A percentile compares a stretch with the other conserved stretches of the same genome.
Evolutionary conservation across 2,113 vertebrate species (phyloP).

Genomic region (Machaerirhynchus nigripectus): DNA sequence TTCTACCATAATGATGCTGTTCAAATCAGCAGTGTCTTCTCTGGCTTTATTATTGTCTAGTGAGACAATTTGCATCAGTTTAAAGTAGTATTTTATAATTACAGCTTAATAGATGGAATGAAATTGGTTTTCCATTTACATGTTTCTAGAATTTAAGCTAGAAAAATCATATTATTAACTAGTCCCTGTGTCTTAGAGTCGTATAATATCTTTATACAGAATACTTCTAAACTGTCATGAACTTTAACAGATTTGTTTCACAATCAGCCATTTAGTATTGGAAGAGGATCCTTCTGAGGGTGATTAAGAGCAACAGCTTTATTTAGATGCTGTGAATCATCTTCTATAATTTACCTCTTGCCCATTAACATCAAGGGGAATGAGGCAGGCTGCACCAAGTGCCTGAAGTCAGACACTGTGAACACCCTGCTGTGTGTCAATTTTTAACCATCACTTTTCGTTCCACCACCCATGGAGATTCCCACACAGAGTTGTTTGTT

Average conservation of each 20-base stretch:
- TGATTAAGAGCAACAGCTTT: constrained; percentile 3
- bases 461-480: neutral
- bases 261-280: neutral
- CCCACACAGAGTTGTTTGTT: neutral
- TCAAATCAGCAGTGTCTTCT: neutral
- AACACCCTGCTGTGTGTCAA: neutral
- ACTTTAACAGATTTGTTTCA: constrained; percentile 4
- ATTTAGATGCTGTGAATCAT: constrained; percentile 35
- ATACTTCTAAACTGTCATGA: neutral
- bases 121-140: neutral
- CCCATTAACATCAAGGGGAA: neutral
- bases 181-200: neutral
- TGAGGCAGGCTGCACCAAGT: neutral
- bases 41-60: neutral
- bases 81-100: neutral
- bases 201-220: neutral
- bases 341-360: neutral
- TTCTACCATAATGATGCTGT: neutral
- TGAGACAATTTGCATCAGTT: neutral
- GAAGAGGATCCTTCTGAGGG: neutral
- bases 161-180: neutral
- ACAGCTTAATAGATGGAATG: neutral
- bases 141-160: neutral
- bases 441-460: neutral
- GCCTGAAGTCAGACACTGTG: neutral